Evolutionary conservation across 2,113 vertebrate species (phyloP), one percentile per base, ranked within the genome.

Genomic region (Meles meles): DNA sequence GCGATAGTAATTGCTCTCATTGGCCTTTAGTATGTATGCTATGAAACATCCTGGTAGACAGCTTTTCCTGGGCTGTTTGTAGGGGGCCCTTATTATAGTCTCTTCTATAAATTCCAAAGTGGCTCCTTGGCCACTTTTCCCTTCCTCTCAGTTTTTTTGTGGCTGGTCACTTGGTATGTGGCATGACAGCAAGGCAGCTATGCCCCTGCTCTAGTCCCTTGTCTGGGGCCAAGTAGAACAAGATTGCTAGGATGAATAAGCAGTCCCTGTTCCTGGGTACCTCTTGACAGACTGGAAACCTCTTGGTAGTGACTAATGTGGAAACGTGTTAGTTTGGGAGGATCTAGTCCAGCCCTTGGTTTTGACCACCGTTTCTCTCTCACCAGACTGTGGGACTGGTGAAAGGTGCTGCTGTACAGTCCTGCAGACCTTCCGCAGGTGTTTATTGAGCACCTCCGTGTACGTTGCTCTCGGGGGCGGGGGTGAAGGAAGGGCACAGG

Each of bases 281-380:
- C 76, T 82, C 81, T 69, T 57, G 88, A 90, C 88, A 55, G 63
- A 49, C 23, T 31, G 83, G 93, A 95, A 93, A 81, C 77, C 91
- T 39, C 59, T 81, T 65, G 55, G 82, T 55, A 4, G 88, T 97
- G 97, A 97, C 97, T 95, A 80, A 95, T 44, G 42, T 59, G 77
- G 89, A 74, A 15, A 52, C 52, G 80, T 59, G 77, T 59, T 74
- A 34, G 37, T 67, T 61, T 52, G 29, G 74, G 80, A 94, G 95
- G 88, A 95, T 59, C 92, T 89, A 61, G 81, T 72, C 96, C 61
- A 21, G 15, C 57, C 74, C 81, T 89, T 74, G 37, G 63, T 80
- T 93, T 91, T 39, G 23, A 14, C 77, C 37, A 10, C 65, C 71
- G 42, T 93, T 94, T 93, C 83, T 69, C 49, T 77, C 93, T 80